Evolutionary conservation across 2,797 vertebrate species (phyloP).

Genomic region (Gila robusta): DNA sequence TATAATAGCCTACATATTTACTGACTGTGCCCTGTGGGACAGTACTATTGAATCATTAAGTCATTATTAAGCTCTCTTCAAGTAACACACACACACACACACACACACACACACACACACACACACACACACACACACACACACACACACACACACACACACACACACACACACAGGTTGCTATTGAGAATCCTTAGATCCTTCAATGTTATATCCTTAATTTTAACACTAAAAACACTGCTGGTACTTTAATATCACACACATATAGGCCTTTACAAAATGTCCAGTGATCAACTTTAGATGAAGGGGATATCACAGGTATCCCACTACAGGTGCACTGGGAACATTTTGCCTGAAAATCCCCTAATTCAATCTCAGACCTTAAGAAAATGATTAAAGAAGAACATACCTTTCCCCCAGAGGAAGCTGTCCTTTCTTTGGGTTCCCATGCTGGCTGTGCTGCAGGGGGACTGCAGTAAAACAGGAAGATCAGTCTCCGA

Average conservation of each 20-base stretch:
- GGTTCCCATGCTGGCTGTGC: conserved; percentile 71
- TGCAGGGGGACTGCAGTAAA: conserved; percentile 62
- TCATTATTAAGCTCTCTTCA: neutral
- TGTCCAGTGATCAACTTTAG: neutral
- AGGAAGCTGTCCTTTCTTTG: conserved; percentile 82
- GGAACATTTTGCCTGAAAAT: neutral
- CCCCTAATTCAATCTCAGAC: neutral
- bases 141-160: neutral
- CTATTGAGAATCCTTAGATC: neutral
- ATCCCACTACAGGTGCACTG: neutral
- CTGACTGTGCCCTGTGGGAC: neutral
- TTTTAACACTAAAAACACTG: neutral
- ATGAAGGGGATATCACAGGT: neutral
- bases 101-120: neutral
- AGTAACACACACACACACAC: neutral
- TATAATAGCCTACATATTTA: neutral
- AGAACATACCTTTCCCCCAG: conserved; percentile 79
- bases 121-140: too few relatives aligned
- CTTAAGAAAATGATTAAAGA: neutral
- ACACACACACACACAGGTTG: neutral
- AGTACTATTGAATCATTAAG: neutral
- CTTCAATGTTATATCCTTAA: neutral
- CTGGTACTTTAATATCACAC: neutral
- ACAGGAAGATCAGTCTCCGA: conserved; percentile 66
- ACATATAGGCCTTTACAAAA: neutral